Evolutionary conservation across 2,888 invertebrate genomes (phyloP).

Genomic region (Pyrochroa serraticornis): DNA sequence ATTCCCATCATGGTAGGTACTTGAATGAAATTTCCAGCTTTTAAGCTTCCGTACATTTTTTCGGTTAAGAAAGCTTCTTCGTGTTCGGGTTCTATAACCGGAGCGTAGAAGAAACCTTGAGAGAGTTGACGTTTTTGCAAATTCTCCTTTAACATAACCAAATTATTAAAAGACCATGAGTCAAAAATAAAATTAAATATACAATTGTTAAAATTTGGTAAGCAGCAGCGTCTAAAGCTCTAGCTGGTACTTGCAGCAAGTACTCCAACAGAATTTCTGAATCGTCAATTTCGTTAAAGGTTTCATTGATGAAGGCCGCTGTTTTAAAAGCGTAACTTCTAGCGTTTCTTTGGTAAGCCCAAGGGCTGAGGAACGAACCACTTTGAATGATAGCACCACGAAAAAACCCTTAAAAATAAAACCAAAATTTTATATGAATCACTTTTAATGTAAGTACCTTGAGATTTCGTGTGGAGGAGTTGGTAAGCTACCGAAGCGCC

Average conservation of each 20-base stretch:
- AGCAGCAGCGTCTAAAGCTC: conserved; percentile 18
- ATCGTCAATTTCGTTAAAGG: conserved; percentile 13
- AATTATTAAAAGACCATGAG: neutral
- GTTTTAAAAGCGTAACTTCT: conserved; percentile 22
- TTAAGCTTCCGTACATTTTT: conserved; percentile 29
- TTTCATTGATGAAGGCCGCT: conserved; percentile 21
- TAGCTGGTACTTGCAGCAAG: conserved; percentile 23
- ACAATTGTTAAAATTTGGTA: neutral
- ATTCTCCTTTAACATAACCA: no score
- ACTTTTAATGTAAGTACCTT: neutral
- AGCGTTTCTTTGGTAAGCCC: conserved; percentile 25
- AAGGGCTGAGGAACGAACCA: conserved; percentile 30
- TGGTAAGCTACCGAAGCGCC: conserved; percentile 29
- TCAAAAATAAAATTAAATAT: no score
- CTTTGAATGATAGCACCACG: conserved; percentile 33
- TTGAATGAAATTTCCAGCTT: conserved; percentile 29
- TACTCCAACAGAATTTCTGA: conserved; percentile 22
- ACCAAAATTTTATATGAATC: neutral
- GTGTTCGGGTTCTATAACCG: conserved; percentile 33
- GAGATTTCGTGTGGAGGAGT: conserved; percentile 21
- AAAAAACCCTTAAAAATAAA: conserved; percentile 25
- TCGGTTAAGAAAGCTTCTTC: conserved; percentile 34
- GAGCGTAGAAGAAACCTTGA: conserved; percentile 37
- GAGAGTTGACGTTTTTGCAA: conserved; percentile 20
- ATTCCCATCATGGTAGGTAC: conserved; percentile 35